These are phyloP conservation scores for Leptarthrus brevirostris DNA, from an alignment of 2,888 invertebrate genomes.

Conservation along the genomic window DNA sequence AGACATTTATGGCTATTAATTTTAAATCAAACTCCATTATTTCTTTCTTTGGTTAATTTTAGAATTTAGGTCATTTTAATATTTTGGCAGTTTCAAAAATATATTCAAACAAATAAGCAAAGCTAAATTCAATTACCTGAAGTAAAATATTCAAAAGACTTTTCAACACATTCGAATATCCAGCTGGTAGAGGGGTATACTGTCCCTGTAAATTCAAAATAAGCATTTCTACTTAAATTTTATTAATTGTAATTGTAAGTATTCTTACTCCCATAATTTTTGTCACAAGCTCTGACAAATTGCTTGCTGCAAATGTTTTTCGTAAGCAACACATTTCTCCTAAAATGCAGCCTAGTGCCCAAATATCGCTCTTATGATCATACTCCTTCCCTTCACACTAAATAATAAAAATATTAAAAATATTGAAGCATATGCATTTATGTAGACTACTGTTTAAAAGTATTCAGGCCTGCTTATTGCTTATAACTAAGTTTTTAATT, in stretches of 20 bases:
- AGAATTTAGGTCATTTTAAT: too few species aligned
- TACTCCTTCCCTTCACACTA: conserved; percentile 83
- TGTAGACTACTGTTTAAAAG: too few species aligned
- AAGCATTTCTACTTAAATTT: neutral
- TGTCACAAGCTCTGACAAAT: conserved; percentile 77
- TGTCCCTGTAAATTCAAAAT: conserved; percentile 69
- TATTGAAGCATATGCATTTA: too few species aligned
- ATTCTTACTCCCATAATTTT: conserved; percentile 76
- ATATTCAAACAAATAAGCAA: too few species aligned
- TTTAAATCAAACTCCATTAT: too few species aligned
- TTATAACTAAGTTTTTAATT: too few species aligned
- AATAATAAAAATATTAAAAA: neutral
- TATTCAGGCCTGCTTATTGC: too few species aligned
- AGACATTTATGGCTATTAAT: too few species aligned
- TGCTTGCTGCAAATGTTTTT: conserved; percentile 79
- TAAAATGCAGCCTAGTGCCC: conserved; percentile 81
- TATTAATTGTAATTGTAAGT: too few species aligned
- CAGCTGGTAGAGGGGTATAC: conserved; percentile 74
- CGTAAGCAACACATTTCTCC: conserved; percentile 80
- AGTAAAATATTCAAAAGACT: conserved; percentile 73
- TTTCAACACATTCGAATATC: conserved; percentile 74
- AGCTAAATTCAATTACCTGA: too few species aligned
- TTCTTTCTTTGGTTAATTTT: too few species aligned
- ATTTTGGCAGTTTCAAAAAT: too few species aligned
- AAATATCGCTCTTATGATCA: conserved; percentile 81